Evolutionary conservation across 2,113 vertebrate species (phyloP).

Genomic region (Gallinago jamesoni): DNA sequence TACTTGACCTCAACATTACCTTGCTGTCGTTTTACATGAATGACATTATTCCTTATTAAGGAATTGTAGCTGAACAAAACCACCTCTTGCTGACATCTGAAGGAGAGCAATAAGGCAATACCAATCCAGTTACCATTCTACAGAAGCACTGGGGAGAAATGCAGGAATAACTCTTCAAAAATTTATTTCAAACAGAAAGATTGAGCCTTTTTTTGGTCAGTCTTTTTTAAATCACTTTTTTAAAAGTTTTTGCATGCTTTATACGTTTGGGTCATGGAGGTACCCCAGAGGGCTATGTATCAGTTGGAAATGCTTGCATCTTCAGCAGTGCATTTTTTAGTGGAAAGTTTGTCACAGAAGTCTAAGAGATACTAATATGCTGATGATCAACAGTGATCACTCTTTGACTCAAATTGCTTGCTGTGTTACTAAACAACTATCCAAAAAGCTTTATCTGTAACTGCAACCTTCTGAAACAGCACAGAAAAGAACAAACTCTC

Average conservation of each 20-base stretch:
- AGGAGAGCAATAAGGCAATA: not conserved
- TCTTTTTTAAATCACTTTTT: not conserved
- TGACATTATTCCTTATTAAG: not conserved
- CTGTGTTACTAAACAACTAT: not conserved
- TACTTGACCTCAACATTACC: not conserved
- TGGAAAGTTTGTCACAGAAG: not conserved
- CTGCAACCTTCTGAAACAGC: not conserved
- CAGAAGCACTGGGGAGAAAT: not conserved
- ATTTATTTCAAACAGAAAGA: not conserved
- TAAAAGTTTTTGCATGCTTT: not conserved
- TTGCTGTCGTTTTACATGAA: not conserved
- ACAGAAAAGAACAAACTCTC: not conserved
- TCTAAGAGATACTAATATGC: not conserved
- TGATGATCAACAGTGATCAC: not conserved
- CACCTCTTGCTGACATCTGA: not conserved
- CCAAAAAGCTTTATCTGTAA: not conserved
- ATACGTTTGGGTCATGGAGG: not conserved
- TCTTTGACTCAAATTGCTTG: not conserved
- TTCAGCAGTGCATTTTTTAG: not conserved
- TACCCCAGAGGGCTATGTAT: not conserved
- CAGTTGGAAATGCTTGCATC: not conserved
- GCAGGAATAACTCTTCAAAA: not conserved
- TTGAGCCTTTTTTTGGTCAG: not conserved
- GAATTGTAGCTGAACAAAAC: not conserved
- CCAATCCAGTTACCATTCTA: not conserved